These are phyloP conservation scores for Cephalopachus bancanus DNA, from an alignment of 2,797 vertebrate genomes.

Conservation along the genomic window DNA sequence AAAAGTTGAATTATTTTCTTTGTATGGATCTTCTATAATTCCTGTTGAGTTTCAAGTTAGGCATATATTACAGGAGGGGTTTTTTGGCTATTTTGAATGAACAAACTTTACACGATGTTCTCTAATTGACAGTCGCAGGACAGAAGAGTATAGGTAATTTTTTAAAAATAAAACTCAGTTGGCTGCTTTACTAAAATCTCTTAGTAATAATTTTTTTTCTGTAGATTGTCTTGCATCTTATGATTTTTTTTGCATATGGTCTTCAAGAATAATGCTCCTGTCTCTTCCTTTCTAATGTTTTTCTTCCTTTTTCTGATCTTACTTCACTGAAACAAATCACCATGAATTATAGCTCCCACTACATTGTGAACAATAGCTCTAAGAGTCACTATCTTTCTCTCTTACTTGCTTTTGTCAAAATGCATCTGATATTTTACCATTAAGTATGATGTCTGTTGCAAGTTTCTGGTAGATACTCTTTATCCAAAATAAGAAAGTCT, in stretches of 20 bases:
- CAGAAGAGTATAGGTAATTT: slow-evolving; percentile 19
- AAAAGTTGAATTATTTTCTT: slow-evolving; percentile 33
- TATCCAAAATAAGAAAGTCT: background rate
- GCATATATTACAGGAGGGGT: background rate
- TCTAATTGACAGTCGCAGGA: background rate
- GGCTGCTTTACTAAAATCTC: background rate
- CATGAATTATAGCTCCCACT: background rate
- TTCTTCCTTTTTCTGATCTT: background rate
- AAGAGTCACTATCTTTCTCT: background rate
- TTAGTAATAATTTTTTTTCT: background rate
- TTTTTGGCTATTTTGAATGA: background rate
- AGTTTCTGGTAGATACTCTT: background rate
- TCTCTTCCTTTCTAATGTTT: slow-evolving; percentile 51
- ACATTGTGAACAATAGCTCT: background rate
- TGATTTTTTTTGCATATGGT: background rate
- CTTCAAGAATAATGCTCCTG: slow-evolving; percentile 15
- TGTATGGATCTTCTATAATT: background rate
- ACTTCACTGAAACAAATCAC: background rate
- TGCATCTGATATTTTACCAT: slow-evolving; percentile 32
- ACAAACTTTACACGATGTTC: slow-evolving; percentile 53
- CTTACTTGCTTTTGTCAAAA: slow-evolving; percentile 5
- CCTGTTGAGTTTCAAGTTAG: background rate
- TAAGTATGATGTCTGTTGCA: background rate
- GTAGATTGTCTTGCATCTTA: slow-evolving; percentile 8
- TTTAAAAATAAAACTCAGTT: background rate